Conservation (phyloP, 2,888 invertebrate genomes). For the Microplitis manilae region DNA sequence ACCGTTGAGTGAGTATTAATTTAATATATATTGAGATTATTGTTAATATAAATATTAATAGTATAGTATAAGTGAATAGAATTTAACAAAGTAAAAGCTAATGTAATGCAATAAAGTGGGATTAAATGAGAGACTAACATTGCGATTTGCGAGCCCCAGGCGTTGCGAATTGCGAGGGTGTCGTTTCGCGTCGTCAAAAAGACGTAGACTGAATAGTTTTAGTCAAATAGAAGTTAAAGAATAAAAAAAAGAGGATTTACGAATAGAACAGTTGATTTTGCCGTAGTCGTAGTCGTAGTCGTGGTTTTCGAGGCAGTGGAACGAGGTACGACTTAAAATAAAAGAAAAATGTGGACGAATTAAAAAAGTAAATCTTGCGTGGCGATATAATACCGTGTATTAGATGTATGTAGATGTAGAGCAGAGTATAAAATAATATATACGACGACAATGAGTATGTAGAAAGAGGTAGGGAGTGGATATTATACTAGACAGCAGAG, state of each 20-base stretch:
- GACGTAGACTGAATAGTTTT: background rate
- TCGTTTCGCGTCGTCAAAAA: background rate
- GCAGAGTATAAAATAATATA: no score
- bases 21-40: background rate
- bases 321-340: no score
- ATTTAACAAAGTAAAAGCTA: background rate
- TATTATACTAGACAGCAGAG: no score
- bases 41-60: background rate
- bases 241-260: background rate
- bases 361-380: no score
- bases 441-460: no score
- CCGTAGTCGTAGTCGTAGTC: no score
- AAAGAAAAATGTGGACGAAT: no score
- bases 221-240: background rate
- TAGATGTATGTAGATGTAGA: no score
- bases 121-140: background rate
- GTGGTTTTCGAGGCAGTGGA: no score
- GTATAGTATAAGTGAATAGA: background rate
- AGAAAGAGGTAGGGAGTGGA: background rate
- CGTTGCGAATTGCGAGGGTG: background rate
- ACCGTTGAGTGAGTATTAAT: no score
- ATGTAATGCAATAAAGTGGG: background rate
- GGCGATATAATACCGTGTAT: no score
- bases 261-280: background rate
- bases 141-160: background rate